Percentiles rank a stretch among this genome's conserved stretches.
Conservation (phyloP, 2,113 vertebrate species). For the Oncorhynchus kisutch region DNA sequence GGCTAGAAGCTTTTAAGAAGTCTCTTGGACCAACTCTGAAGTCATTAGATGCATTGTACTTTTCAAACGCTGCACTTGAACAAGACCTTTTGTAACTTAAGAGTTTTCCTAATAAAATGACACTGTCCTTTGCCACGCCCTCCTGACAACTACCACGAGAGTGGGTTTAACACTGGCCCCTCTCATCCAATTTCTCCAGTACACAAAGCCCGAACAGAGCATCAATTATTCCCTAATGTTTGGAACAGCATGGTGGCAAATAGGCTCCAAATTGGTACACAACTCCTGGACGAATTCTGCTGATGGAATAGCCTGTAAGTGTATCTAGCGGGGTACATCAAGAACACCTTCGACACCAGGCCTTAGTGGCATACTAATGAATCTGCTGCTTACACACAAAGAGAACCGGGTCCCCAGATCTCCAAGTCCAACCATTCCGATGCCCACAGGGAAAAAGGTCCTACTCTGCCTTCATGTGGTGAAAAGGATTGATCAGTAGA, state of each 20-base stretch:
- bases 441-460: not conserved
- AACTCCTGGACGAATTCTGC: not conserved
- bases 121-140: not conserved
- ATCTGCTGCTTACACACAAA: too few relatives aligned
- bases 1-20: too few relatives aligned
- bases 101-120: not conserved
- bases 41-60: not conserved
- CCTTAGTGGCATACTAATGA: conserved; percentile 14
- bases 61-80: too few relatives aligned
- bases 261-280: conserved; percentile 3
- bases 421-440: not conserved
- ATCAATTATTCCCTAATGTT: conserved; percentile 12
- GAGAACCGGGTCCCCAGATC: not conserved
- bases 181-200: conserved; percentile 1
- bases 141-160: not conserved
- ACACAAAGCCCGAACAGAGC: conserved; percentile 9
- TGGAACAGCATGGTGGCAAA: conserved; percentile 11
- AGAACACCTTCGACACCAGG: conserved; percentile 21
- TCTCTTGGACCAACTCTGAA: not conserved
- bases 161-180: not conserved
- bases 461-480: too few relatives aligned
- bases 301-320: not conserved
- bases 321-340: conserved; percentile 7
- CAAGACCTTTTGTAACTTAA: too few relatives aligned
- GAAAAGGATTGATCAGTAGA: too few relatives aligned